Conservation (phyloP, 2,113 vertebrate species). For the Hippocampus guttulatus region DNA sequence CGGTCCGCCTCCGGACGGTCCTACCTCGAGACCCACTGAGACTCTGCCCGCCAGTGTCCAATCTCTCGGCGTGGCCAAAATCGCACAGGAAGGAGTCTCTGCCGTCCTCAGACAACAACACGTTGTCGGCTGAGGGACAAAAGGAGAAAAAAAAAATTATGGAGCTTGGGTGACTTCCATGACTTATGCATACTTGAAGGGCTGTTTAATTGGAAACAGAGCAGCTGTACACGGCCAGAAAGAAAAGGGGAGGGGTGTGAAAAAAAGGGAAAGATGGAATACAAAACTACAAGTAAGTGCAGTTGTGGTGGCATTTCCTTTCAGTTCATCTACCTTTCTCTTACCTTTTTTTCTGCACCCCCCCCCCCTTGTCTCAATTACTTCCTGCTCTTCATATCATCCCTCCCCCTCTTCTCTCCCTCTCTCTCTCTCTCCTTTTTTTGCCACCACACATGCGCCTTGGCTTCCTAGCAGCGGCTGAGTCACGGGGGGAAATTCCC, state of each 20-base stretch:
- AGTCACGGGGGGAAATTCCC: conserved; percentile 75
- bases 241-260: conserved; percentile 17
- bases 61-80: conserved; percentile 87
- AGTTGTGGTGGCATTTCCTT: conserved; percentile 12
- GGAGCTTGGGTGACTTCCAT: conserved; percentile 24
- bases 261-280: conserved; percentile 32
- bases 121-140: conserved; percentile 83
- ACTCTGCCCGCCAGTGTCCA: conserved; percentile 75
- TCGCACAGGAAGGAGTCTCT: conserved; percentile 86
- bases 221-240: conserved; percentile 30
- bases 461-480: conserved; percentile 44
- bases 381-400: conserved; percentile 35
- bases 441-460: conserved; percentile 50
- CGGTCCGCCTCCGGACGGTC: background rate
- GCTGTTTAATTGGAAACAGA: conserved; percentile 41
- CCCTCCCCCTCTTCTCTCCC: conserved; percentile 20
- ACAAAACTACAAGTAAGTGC: conserved; percentile 16
- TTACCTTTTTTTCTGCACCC: conserved; percentile 11
- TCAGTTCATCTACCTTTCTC: conserved; percentile 20
- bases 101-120: conserved; percentile 86
- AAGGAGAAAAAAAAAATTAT: background rate
- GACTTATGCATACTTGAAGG: conserved; percentile 18
- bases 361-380: conserved; percentile 10
- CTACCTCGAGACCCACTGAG: conserved; percentile 61
- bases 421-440: conserved; percentile 37